Conservation (phyloP, 2,888 invertebrate genomes). For the Melieria omissa region DNA sequence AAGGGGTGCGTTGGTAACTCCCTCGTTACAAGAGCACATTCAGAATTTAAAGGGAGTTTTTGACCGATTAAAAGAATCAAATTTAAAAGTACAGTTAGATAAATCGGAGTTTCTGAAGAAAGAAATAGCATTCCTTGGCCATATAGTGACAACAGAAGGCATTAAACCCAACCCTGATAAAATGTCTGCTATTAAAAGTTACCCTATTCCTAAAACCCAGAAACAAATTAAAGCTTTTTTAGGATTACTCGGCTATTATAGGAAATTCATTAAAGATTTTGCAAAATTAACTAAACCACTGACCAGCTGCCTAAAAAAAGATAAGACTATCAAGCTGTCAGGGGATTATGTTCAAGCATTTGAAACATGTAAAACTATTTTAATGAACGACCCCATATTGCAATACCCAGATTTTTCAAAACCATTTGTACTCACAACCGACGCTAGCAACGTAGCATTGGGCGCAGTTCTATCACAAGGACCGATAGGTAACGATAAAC, state of each 20-base stretch:
- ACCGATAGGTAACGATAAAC: conserved; percentile 40
- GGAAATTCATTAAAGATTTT: too few species aligned
- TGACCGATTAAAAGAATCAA: conserved; percentile 9
- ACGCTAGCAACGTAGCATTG: conserved; percentile 50
- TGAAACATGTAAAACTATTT: conserved; percentile 34
- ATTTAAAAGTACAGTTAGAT: conserved; percentile 10
- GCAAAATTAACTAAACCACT: too few species aligned
- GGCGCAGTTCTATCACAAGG: conserved; percentile 51
- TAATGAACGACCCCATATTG: conserved; percentile 52
- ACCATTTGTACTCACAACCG: conserved; percentile 52
- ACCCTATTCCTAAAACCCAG: too few species aligned
- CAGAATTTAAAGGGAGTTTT: conserved; percentile 49
- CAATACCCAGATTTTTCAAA: conserved; percentile 50
- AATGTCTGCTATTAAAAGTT: too few species aligned
- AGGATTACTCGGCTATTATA: too few species aligned
- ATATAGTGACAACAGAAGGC: too few species aligned
- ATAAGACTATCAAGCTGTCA: conserved; percentile 30
- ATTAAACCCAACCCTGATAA: too few species aligned
- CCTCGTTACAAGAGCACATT: conserved; percentile 31
- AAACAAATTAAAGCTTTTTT: too few species aligned
- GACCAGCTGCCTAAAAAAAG: conserved; percentile 41
- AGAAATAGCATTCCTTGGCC: too few species aligned
- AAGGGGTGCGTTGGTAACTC: neutral
- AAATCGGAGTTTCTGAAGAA: too few species aligned
- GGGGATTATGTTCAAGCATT: conserved; percentile 28